Conservation (phyloP, 1,140 invertebrate species). For the Oncopodura yosiiana region DNA sequence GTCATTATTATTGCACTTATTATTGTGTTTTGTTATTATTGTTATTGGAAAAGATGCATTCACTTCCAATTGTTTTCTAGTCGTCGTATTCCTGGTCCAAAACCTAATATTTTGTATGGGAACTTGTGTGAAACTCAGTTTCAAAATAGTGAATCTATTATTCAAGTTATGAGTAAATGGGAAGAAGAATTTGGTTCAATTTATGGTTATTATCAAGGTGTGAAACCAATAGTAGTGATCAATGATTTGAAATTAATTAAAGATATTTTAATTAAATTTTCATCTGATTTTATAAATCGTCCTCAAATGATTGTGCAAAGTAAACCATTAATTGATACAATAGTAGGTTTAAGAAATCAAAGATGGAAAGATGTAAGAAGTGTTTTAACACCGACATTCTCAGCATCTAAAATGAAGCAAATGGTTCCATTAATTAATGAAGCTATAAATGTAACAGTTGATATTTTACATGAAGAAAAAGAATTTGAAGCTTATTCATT, state of each 20-base stretch:
- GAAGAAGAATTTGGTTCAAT: slow-evolving; percentile 38
- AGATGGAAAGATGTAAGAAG: slow-evolving; percentile 46
- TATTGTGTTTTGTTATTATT: no score
- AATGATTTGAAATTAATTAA: slow-evolving; percentile 39
- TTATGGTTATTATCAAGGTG: slow-evolving; percentile 40
- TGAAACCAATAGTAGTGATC: slow-evolving; percentile 37
- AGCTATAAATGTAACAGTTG: slow-evolving; percentile 30
- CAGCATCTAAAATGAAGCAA: slow-evolving; percentile 44
- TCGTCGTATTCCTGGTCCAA: slow-evolving; percentile 38
- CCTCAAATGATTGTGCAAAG: slow-evolving; percentile 37
- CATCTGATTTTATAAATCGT: slow-evolving; percentile 39
- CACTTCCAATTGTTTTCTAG: slow-evolving; percentile 26
- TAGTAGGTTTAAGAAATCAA: slow-evolving; percentile 38
- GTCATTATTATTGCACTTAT: no score
- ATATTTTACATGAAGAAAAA: slow-evolving; percentile 11
- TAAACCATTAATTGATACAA: slow-evolving; percentile 37
- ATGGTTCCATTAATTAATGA: slow-evolving; percentile 39
- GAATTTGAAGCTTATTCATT: slow-evolving; percentile 39
- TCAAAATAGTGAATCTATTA: slow-evolving; percentile 3
- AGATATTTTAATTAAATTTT: slow-evolving; percentile 38
- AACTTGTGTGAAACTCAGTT: slow-evolving; percentile 36
- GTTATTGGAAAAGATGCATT: background rate
- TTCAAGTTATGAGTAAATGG: slow-evolving; percentile 38
- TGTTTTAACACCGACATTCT: slow-evolving; percentile 47
- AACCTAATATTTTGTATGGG: slow-evolving; percentile 38